Evolutionary conservation across 2,113 vertebrate genomes (phyloP).

Genomic region (Ahaetulla prasina): DNA sequence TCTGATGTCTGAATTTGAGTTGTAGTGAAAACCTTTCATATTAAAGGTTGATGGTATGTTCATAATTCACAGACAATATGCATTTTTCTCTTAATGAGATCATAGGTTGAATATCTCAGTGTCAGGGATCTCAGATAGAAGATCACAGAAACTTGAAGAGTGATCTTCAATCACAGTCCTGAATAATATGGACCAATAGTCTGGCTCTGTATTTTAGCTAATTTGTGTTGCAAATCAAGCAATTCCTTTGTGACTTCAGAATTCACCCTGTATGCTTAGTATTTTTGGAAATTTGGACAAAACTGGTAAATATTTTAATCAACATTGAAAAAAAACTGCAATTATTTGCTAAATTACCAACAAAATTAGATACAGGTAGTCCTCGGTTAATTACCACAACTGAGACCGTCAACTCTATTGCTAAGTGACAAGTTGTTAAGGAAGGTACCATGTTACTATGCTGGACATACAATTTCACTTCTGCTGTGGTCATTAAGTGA

Average conservation of each 20-base stretch:
- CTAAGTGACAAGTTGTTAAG: neutral
- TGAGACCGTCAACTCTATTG: neutral
- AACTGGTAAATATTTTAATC: neutral
- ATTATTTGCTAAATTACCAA: accelerated
- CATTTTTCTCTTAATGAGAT: neutral
- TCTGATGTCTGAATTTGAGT: neutral
- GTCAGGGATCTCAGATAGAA: neutral
- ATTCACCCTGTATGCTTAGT: neutral
- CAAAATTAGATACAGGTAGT: accelerated
- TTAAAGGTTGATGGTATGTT: neutral
- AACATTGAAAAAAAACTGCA: neutral
- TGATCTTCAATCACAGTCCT: neutral
- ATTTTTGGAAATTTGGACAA: neutral
- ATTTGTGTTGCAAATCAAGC: neutral
- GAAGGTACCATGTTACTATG: neutral
- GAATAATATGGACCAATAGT: neutral
- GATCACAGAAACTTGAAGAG: neutral
- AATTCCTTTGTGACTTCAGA: neutral
- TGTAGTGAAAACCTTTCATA: neutral
- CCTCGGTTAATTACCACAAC: neutral
- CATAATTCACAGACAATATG: neutral
- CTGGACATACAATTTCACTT: neutral
- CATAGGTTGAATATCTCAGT: neutral
- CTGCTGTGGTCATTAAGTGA: neutral
- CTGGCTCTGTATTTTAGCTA: neutral